These are phyloP conservation scores for Drosophila neotestacea DNA, from an alignment of 2,888 invertebrate species.

Conservation along the genomic window DNA sequence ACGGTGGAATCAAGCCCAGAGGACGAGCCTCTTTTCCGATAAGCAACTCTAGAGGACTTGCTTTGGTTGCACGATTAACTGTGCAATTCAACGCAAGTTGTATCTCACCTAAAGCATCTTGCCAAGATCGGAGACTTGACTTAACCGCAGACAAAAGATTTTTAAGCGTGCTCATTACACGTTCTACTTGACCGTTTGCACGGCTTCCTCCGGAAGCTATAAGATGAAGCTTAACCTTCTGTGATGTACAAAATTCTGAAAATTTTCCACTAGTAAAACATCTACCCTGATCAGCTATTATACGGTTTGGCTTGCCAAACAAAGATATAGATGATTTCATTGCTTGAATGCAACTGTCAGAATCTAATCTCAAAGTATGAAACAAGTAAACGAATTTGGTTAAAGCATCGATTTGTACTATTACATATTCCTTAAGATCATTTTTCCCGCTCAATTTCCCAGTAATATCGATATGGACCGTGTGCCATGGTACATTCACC, in stretches of 20 bases:
- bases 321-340: slow-evolving; percentile 1
- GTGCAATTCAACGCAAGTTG: no score
- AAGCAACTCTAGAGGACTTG: no score
- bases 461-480: slow-evolving; percentile 18
- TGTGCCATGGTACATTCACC: slow-evolving; percentile 14
- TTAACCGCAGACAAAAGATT: background rate
- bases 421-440: slow-evolving; percentile 17
- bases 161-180: background rate
- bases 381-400: slow-evolving; percentile 27
- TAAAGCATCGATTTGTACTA: slow-evolving; percentile 21
- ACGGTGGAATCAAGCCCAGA: no score
- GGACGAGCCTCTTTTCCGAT: no score
- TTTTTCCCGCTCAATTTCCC: slow-evolving; percentile 13
- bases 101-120: background rate
- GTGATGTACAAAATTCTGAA: slow-evolving; percentile 6
- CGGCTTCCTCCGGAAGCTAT: background rate
- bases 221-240: background rate
- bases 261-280: slow-evolving; percentile 7
- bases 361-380: slow-evolving; percentile 15
- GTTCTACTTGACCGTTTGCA: background rate
- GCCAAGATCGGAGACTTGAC: background rate
- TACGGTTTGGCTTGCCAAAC: background rate
- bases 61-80: no score
- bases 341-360: slow-evolving; percentile 13
- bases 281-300: slow-evolving; percentile 18